Base-by-base conservation (phyloP, 2,888 invertebrate genomes). In the Saturnia japonica region DNA sequence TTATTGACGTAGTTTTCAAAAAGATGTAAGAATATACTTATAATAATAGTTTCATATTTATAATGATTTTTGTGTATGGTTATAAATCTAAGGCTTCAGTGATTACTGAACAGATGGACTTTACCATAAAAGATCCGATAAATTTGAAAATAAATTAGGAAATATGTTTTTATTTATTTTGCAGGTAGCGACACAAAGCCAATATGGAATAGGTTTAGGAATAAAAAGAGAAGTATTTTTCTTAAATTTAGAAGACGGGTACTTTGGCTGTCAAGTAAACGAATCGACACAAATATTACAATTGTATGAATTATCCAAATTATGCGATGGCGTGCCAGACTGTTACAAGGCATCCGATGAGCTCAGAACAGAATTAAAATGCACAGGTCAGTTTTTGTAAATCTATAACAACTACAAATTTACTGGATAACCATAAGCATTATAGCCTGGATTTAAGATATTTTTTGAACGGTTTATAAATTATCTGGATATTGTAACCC, bases 211-310 rank as follows among this genome's bases (percentile, higher is more conserved):
- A 95, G 96, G 96, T 86, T 96, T 95, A 94, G 96, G 96, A 95
- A 96, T 97, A 94, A 97, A 96, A 95, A 96, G 97, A 94, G 98
- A 98, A 95, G 97, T 98, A 92, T 98, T 99, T 95, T 98, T 98
- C 95, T 96, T 99, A 92, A 98, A 98, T 95, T 96, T 98, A 94
- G 98, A 98, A 95, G 98, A 98, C 95, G 98, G 98, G 89, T 98
- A 98, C 94, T 99, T 99, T 94, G 98, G 98, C 87, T 99, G 98
- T 95, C 98, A 99, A 96, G 98, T 98, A 85, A 99, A 99, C 95
- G 98, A 97, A 95, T 98, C 98, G 85, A 97, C 97, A 88, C 98
- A 98, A 94, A 97, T 98, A 90, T 95, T 99, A 91, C 98, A 99
- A 95, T 95, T 99, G 90, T 97, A 98, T 95, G 98, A 98, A 95